Base-by-base conservation (phyloP, 2,797 vertebrate species). In the Platyrinchus mystaceus region DNA sequence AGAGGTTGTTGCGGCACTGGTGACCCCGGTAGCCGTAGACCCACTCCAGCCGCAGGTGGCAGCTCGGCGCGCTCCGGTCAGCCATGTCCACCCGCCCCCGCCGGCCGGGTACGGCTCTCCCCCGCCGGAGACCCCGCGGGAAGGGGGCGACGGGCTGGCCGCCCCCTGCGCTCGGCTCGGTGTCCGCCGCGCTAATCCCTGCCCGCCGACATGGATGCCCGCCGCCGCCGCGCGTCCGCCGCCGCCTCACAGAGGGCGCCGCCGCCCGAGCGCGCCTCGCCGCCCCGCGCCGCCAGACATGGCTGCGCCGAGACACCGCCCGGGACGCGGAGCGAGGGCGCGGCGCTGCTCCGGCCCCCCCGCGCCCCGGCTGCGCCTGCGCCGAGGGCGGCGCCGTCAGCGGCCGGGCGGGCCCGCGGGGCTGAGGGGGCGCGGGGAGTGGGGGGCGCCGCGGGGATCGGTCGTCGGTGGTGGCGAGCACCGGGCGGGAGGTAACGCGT, bases 1-100 rank as follows among this genome's bases (percentile, higher is more conserved):
- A 99, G 97, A 99, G 99, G 98, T 99, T 99, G 99, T 99, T 99
- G 98, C 99, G 99, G 98, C 99, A 99, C 98, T 99, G 99, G 94
- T 99, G 99, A 93, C 99, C 99, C 96, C 99, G 98, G 98, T 99
- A 99, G 96, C 99, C 99, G 97, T 99, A 99, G 95, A 99, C 99
- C 99, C 99, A 99, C 97, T 99, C 99, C 95, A 99, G 98, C 98
- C 99, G 98, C 97, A 99, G 98, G 98, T 99, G 99, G 98, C 99
- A 99, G 98, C 98, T 99, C 87, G 99, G 99, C 97, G 99, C 99
- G 97, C 99, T 99, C 96, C 99, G 98, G 98, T 99, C 99, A 98
- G 99, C 99, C 99, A 99, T 99, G 97, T 97, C 99, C 88, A 89
- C 58, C 76, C 90, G 80, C 87, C 95, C 95, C 90, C 90, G 69